Base-by-base conservation (phyloP, 2,888 invertebrate genomes). In the Cenopis cana region DNA sequence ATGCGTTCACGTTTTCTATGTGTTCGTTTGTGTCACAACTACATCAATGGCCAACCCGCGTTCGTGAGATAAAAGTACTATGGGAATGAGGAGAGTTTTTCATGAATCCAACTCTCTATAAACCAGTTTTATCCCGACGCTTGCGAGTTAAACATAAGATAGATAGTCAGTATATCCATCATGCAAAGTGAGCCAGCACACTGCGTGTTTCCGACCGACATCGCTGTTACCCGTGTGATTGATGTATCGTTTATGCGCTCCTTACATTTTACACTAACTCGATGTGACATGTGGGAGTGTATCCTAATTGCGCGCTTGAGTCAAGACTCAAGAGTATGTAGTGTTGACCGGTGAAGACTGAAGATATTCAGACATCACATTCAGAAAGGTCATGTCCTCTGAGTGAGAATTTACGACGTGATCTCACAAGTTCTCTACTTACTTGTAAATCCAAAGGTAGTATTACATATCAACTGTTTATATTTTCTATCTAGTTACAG, bases 181-280 rank as follows among this genome's bases (percentile, higher is more conserved):
- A 54, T 64, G 64, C 64, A 64, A 54, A 64, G 52, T 64, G 64
- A 64, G 38, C 18, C 38, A n/a, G n/a, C 46, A 14, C 55, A 54
- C 20, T 36, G 24, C 38, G 38, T 54, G 64, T 52, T 52, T 64
- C 64, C 64, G 64, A 64, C 64, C 64, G 64, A 64, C 64, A n/a
- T 52, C 38, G 52, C 52, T 12, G 62, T 62, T 64, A 64, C 11
- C 52, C 54, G 36, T 8, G 64, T 64, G 64, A 64, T 54, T 52
- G 64, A 64, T 64, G 54, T 10, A 9, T 18, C 36, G 62, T 62
- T 52, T 62, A 64, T 64, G 38, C 36, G 38, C 24, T 60, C 60
- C 52, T 52, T 36, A 52, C 36, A 18, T 50, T 49, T 18, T 20
- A 62, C 50, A 62, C 36, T 52, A 62, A 62, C n/a, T 52, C 52